These are phyloP conservation scores for Podocnemis expansa DNA, from an alignment of 2,113 vertebrate genomes.

Conservation along the genomic window DNA sequence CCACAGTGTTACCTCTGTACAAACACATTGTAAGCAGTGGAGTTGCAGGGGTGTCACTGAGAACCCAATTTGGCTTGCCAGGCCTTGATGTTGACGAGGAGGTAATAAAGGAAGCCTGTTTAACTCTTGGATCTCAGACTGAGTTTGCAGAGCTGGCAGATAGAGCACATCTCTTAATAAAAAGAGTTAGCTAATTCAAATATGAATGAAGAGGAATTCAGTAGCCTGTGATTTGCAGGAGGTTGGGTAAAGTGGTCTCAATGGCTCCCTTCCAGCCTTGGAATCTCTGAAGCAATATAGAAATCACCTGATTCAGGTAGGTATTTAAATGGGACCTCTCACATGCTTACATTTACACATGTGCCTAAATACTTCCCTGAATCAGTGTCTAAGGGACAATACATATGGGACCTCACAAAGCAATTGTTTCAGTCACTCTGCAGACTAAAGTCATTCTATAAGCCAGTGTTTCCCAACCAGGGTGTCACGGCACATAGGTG, in stretches of 20 bases:
- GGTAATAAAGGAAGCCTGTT: not conserved
- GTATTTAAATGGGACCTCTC: not conserved
- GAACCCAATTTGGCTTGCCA: not conserved
- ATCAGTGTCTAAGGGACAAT: not conserved
- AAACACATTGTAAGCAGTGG: not conserved
- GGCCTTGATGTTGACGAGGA: not conserved
- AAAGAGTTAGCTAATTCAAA: not conserved
- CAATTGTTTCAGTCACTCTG: not conserved
- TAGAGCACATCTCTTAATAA: not conserved
- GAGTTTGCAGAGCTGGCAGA: not conserved
- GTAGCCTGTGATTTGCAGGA: not conserved
- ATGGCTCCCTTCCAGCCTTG: not conserved
- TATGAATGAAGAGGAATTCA: not conserved
- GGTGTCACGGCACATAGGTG: too few species aligned
- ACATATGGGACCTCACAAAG: not conserved
- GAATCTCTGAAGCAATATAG: not conserved
- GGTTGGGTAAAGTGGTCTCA: not conserved
- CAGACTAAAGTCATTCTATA: too few species aligned
- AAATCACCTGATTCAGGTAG: not conserved
- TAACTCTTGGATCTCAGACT: not conserved
- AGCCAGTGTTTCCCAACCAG: too few species aligned
- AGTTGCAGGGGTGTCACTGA: not conserved
- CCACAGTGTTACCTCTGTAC: constrained; percentile 9
- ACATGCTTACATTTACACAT: not conserved
- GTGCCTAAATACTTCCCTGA: not conserved